phyloP scores from a whole-genome alignment of 2,113 vertebrate genomes.

The Plestiodon gilberti region DNA sequence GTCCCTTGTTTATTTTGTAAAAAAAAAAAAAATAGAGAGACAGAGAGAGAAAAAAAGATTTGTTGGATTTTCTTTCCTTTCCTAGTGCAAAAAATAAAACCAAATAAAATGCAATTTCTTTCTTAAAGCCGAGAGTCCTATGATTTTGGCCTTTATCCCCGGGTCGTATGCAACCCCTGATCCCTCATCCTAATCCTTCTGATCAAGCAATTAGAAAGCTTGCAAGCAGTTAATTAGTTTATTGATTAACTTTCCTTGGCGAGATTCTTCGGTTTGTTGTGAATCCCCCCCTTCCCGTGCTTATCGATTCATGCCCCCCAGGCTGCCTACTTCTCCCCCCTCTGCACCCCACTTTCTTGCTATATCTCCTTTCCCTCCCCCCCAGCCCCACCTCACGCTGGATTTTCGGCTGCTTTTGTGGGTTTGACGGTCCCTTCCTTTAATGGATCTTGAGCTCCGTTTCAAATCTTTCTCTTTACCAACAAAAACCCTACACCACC shows the following conservation, averaged over 20 bases:
- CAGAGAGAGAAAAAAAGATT: too few species aligned
- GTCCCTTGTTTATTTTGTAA: neutral
- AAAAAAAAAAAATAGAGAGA: neutral
- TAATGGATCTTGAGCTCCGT: constrained; percentile 40
- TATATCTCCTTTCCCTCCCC: neutral
- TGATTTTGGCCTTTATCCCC: neutral
- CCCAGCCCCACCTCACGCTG: neutral
- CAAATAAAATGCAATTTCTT: neutral
- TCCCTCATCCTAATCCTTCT: neutral
- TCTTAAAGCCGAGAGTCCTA: neutral
- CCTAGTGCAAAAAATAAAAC: neutral
- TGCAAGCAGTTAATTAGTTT: constrained; percentile 31
- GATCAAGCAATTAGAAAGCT: constrained; percentile 14
- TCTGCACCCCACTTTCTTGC: neutral
- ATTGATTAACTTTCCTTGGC: constrained; percentile 23
- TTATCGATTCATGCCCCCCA: neutral
- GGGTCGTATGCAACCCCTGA: neutral
- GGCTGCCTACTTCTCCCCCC: neutral
- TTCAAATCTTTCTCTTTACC: constrained; percentile 46
- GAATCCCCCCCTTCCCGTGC: neutral
- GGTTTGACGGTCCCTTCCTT: constrained; percentile 24
- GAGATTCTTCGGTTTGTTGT: neutral
- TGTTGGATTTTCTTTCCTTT: too few species aligned
- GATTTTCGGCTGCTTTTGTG: neutral
- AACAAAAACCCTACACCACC: constrained; percentile 45